Evolutionary conservation across 2,888 invertebrate species (phyloP).

Genomic region (Chrysomela aeneicollis): DNA sequence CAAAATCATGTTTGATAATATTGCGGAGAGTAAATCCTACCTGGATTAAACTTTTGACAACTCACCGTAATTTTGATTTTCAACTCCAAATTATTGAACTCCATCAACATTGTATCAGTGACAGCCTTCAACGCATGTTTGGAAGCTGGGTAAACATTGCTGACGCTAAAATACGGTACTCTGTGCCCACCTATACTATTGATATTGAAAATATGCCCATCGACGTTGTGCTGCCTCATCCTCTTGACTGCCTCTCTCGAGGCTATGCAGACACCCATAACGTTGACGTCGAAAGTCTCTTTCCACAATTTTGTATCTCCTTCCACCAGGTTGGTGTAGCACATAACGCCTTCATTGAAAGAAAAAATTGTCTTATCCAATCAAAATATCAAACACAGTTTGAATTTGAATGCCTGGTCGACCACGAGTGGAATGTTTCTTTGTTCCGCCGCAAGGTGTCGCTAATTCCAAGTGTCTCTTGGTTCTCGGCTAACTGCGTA

Average conservation of each 20-base stretch:
- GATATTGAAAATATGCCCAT: constrained; percentile 50
- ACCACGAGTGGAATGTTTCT: too few species aligned
- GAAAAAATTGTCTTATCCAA: too few species aligned
- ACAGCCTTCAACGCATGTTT: constrained; percentile 38
- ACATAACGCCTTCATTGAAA: too few species aligned
- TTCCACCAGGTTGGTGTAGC: neutral
- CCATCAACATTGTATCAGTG: constrained; percentile 32
- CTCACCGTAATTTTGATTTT: constrained; percentile 38
- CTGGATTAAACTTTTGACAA: too few species aligned
- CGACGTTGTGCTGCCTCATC: constrained; percentile 44
- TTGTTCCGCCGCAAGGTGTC: too few species aligned
- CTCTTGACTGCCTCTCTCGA: constrained; percentile 47
- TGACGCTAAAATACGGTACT: constrained; percentile 39
- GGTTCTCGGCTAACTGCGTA: too few species aligned
- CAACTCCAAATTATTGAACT: constrained; percentile 23
- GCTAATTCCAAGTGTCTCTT: too few species aligned
- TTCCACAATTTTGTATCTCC: neutral
- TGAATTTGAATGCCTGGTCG: too few species aligned
- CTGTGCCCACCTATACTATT: constrained; percentile 47
- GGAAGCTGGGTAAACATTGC: constrained; percentile 39
- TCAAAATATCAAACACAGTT: too few species aligned
- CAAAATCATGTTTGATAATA: too few species aligned
- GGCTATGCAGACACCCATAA: constrained; percentile 35
- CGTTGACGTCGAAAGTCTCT: constrained; percentile 33
- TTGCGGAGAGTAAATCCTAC: too few species aligned